Evolutionary conservation across 2,797 vertebrate species (phyloP).

Genomic region (Coregonus sp.): DNA sequence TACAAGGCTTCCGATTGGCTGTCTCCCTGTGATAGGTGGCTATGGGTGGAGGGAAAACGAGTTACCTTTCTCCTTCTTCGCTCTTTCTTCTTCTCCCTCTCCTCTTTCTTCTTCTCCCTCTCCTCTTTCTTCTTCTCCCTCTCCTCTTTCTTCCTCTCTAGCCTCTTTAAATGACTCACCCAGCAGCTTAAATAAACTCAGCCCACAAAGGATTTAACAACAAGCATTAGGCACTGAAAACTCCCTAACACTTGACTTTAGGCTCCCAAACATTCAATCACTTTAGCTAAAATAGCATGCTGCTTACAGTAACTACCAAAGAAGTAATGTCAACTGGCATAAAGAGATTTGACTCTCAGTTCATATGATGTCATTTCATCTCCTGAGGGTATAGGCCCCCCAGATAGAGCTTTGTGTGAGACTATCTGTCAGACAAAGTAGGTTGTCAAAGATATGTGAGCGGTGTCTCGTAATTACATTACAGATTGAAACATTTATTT

Average conservation of each 20-base stretch:
- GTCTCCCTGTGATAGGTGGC: background rate
- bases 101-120: no score
- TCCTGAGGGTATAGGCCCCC: background rate
- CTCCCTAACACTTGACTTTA: background rate
- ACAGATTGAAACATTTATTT: background rate
- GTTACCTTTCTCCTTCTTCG: background rate
- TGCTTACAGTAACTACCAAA: background rate
- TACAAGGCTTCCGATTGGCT: background rate
- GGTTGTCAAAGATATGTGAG: background rate
- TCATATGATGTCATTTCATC: background rate
- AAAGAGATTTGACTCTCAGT: background rate
- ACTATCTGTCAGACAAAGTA: background rate
- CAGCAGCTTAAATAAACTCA: constrained; percentile 4
- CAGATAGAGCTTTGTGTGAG: background rate
- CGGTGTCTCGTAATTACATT: background rate
- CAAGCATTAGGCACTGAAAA: background rate
- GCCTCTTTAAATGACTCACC: constrained; percentile 9
- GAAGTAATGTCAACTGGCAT: background rate
- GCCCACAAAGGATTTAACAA: constrained; percentile 4
- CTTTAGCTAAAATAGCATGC: background rate
- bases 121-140: no score
- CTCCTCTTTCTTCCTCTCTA: no score
- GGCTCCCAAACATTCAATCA: constrained; percentile 1
- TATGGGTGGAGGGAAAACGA: background rate
- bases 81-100: background rate